These are phyloP conservation scores for Cephus cinctus DNA, from an alignment of 1,140 invertebrate genomes.

Conservation along the genomic window DNA sequence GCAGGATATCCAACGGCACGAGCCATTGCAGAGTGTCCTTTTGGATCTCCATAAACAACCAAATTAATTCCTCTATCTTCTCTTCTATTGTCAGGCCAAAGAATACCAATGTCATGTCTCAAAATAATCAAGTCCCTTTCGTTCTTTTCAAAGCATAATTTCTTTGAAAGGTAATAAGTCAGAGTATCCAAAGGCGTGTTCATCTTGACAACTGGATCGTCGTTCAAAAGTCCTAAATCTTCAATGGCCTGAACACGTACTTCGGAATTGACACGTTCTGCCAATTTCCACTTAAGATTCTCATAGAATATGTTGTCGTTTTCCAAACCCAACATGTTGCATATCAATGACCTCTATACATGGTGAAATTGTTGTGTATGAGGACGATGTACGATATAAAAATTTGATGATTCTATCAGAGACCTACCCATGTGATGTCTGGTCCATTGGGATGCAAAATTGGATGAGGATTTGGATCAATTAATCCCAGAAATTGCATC, in stretches of 20 bases:
- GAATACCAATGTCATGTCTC: constrained; percentile 88
- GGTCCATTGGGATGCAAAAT: constrained; percentile 91
- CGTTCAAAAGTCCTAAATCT: constrained; percentile 83
- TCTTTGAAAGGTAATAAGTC: constrained; percentile 85
- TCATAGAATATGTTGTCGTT: constrained; percentile 90
- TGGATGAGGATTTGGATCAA: constrained; percentile 85
- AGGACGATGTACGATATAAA: too few relatives aligned
- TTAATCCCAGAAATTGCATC: constrained; percentile 82
- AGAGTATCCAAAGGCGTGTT: constrained; percentile 91
- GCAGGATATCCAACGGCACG: constrained; percentile 95
- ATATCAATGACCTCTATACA: constrained; percentile 77
- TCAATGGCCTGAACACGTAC: constrained; percentile 73
- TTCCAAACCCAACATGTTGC: constrained; percentile 79
- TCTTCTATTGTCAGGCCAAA: constrained; percentile 83
- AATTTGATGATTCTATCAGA: too few relatives aligned
- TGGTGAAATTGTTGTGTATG: constrained; percentile 5
- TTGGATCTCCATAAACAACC: constrained; percentile 85
- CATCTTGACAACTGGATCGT: constrained; percentile 79
- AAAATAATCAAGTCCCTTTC: constrained; percentile 95
- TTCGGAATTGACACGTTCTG: constrained; percentile 73
- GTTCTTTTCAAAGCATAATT: constrained; percentile 73
- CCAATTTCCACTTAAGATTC: constrained; percentile 81
- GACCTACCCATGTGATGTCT: constrained; percentile 90
- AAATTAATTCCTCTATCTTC: constrained; percentile 90
- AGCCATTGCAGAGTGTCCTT: constrained; percentile 94